These are phyloP conservation scores for Eilema sororculum DNA, from an alignment of 2,888 invertebrate species.

Conservation along the genomic window DNA sequence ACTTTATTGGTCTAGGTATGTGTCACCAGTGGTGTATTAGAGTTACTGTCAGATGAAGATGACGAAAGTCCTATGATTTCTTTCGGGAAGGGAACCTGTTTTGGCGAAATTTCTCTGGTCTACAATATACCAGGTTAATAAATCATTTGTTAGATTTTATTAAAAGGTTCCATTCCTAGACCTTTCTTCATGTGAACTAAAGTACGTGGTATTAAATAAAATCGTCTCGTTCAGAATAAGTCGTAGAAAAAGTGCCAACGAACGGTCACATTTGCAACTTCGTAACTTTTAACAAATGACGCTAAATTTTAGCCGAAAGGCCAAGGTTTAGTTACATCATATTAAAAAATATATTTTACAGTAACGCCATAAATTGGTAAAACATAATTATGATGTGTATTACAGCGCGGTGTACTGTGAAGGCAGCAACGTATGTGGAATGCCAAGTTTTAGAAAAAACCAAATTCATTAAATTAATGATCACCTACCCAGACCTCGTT, in stretches of 20 bases:
- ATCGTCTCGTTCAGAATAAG: not conserved
- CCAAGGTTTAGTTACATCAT: not conserved
- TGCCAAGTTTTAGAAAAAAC: conserved; percentile 83
- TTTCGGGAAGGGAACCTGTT: conserved; percentile 82
- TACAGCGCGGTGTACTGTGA: conserved; percentile 82
- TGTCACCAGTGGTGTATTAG: conserved; percentile 81
- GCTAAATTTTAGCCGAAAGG: too few species aligned
- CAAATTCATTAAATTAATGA: conserved; percentile 81
- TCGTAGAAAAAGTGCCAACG: too few species aligned
- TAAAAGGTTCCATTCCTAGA: not conserved
- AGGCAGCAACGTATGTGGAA: conserved; percentile 85
- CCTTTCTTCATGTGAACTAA: not conserved
- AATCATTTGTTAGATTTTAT: not conserved
- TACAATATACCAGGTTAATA: conserved; percentile 78
- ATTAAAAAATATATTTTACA: not conserved
- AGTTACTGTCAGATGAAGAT: conserved; percentile 84
- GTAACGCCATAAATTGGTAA: not conserved
- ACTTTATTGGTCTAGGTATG: conserved; percentile 69
- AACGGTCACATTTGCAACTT: too few species aligned
- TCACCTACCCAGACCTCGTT: conserved; percentile 79
- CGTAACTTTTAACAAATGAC: too few species aligned
- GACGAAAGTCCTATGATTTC: conserved; percentile 86
- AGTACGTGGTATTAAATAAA: not conserved
- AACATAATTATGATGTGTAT: conserved; percentile 24
- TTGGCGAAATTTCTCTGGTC: conserved; percentile 84